These are phyloP conservation scores for Pluvianellus socialis DNA, from an alignment of 2,113 vertebrate genomes.

Conservation along the genomic window DNA sequence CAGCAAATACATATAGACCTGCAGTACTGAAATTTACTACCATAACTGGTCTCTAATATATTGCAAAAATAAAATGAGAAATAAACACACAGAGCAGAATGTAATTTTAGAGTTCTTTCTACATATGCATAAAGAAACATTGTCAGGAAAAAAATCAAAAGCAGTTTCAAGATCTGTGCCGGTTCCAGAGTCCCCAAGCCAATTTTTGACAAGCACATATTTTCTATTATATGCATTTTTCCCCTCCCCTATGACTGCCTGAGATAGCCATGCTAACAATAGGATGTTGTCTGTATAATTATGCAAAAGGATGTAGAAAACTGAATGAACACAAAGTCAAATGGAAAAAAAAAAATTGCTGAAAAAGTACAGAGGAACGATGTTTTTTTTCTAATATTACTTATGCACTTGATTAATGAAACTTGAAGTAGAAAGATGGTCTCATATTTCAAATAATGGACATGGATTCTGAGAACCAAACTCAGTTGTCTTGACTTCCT, in stretches of 20 bases:
- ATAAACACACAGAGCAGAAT: neutral
- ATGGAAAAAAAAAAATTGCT: neutral
- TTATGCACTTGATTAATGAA: neutral
- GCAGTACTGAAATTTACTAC: neutral
- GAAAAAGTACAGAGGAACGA: neutral
- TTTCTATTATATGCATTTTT: neutral
- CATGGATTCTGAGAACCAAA: slow-evolving; percentile 11
- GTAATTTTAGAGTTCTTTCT: neutral
- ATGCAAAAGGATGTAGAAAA: neutral
- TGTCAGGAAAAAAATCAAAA: neutral
- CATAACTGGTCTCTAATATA: neutral
- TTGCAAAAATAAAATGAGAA: neutral
- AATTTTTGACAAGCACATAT: neutral
- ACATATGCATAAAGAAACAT: neutral
- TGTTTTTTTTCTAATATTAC: neutral
- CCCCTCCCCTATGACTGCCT: neutral
- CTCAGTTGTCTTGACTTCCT: neutral
- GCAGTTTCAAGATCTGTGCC: neutral
- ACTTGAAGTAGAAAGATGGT: neutral
- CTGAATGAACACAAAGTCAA: neutral
- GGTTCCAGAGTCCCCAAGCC: neutral
- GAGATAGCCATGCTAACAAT: neutral
- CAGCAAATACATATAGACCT: neutral
- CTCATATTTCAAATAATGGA: neutral
- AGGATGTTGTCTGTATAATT: neutral